These are phyloP conservation scores for Drosophila grimshawi DNA, from an alignment of 1,140 invertebrate species.

Conservation along the genomic window DNA sequence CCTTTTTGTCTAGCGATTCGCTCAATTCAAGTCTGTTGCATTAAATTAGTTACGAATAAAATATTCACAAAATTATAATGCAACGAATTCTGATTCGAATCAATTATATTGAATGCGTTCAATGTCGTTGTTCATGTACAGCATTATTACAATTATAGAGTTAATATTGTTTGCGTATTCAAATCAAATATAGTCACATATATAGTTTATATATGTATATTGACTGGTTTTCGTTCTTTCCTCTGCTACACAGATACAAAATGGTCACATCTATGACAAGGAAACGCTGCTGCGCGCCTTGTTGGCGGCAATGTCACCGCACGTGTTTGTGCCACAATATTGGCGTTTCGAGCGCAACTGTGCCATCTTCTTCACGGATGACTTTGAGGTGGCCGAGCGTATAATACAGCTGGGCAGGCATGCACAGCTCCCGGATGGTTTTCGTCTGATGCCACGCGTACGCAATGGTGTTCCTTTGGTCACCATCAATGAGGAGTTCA, in stretches of 20 bases:
- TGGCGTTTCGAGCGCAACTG: conserved; percentile 86
- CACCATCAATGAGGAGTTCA: conserved; percentile 87
- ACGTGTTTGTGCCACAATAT: conserved; percentile 88
- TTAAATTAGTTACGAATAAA: no score
- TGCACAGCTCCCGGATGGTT: conserved; percentile 89
- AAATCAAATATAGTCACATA: no score
- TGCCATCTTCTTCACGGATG: conserved; percentile 89
- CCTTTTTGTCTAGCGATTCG: no score
- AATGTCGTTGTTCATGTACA: no score
- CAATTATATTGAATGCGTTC: no score
- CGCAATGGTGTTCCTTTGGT: conserved; percentile 87
- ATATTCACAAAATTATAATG: no score
- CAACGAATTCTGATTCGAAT: no score
- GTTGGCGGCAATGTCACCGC: conserved; percentile 87
- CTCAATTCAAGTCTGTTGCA: no score
- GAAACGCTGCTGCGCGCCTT: conserved; percentile 87
- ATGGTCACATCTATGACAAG: conserved; percentile 90
- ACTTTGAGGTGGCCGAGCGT: conserved; percentile 88
- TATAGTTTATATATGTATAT: no score
- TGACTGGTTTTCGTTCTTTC: no score
- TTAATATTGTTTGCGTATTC: no score
- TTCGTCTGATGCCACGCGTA: conserved; percentile 88
- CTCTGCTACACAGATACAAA: conserved; percentile 86
- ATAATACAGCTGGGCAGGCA: conserved; percentile 87
- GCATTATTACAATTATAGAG: no score